Base-by-base conservation (phyloP, 2,113 vertebrate species). In the Kryptolebias marmoratus region DNA sequence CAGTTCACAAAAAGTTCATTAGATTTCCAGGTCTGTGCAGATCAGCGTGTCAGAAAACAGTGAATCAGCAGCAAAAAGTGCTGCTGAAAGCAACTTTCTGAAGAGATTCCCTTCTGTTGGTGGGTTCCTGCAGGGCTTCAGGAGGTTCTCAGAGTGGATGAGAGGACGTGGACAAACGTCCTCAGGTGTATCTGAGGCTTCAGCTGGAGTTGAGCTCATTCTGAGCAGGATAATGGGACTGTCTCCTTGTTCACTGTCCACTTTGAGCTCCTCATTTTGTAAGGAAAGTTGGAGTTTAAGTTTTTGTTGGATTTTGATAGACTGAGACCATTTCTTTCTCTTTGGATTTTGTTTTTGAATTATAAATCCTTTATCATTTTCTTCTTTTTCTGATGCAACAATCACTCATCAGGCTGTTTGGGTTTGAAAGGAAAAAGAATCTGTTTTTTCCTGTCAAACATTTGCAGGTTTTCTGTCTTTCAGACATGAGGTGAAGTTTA, bases 41-140 rank as follows among this genome's bases (percentile, higher is more conserved):
- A 64, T 48, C 22, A 30, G 15, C 15, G 13, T 48, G 14, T 53
- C 15, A 42, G 31, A 7, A 63, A 62, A 15, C 15, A 5, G 1
- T 11, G 50, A 77, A 12, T 77, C 59, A 70, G 71, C 63, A 45
- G 3, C 10, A 16, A 15, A 47, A 54, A 48, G 14, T n/a, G 39
- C 68, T 52, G 47, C 57, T 30, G 44, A 6, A 44, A 53, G 64
- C 64, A 42, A n/a, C 62, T 50, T 50, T 32, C 62, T 12, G 45
- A 8, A 31, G 22, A 48, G 1, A 39, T 53, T 49, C 32, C 49
- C 64, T 11, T 53, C 49, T 10, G 32, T 39, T 28, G 11, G 27
- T 36, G 11, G 2, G n/a, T 22, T 16, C 18, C 5, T 22, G 31
- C 60, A 14, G 18, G 31, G 63, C 49, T 53, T 53, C 48, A 36